These are phyloP conservation scores for Drosophila colorata DNA, from an alignment of 2,888 invertebrate species.

Conservation along the genomic window DNA sequence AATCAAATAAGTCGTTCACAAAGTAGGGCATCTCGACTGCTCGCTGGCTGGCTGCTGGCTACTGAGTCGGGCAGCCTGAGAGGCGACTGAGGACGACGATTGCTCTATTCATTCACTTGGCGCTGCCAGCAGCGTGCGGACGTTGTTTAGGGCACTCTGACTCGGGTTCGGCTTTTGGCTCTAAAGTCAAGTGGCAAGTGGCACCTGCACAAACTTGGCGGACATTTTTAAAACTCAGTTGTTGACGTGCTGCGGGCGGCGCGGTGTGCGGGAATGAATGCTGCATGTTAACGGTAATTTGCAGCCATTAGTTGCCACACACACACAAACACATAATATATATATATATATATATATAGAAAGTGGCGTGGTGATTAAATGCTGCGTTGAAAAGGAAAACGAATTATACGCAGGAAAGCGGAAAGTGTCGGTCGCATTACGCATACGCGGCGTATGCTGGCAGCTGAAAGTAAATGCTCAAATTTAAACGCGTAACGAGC, in stretches of 20 bases:
- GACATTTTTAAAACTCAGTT: constrained; percentile 44
- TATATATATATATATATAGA: not conserved
- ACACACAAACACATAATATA: constrained; percentile 23
- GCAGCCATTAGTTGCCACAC: constrained; percentile 72
- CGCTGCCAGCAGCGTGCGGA: constrained; percentile 79
- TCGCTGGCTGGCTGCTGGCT: constrained; percentile 41
- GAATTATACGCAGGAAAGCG: constrained; percentile 40
- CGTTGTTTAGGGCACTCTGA: constrained; percentile 69
- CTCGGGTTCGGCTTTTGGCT: constrained; percentile 52
- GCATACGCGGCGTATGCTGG: constrained; percentile 68
- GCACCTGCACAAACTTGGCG: constrained; percentile 48
- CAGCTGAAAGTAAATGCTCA: constrained; percentile 32
- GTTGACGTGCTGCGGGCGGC: constrained; percentile 34
- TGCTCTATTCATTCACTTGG: constrained; percentile 78
- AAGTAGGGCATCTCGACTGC: constrained; percentile 54
- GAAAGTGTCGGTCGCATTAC: constrained; percentile 51
- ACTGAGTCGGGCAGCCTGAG: constrained; percentile 57
- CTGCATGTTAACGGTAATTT: constrained; percentile 74
- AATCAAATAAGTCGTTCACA: not conserved
- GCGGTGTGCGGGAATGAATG: constrained; percentile 40
- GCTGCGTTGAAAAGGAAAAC: constrained; percentile 38
- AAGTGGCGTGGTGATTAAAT: constrained; percentile 63
- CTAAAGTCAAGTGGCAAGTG: constrained; percentile 65
- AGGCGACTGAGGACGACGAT: constrained; percentile 69
- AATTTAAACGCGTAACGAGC: constrained; percentile 60